Evolutionary conservation across 64 coral and sea anemone genomes (phyloP).

Genomic region (Catalaphyllia jardinei): DNA sequence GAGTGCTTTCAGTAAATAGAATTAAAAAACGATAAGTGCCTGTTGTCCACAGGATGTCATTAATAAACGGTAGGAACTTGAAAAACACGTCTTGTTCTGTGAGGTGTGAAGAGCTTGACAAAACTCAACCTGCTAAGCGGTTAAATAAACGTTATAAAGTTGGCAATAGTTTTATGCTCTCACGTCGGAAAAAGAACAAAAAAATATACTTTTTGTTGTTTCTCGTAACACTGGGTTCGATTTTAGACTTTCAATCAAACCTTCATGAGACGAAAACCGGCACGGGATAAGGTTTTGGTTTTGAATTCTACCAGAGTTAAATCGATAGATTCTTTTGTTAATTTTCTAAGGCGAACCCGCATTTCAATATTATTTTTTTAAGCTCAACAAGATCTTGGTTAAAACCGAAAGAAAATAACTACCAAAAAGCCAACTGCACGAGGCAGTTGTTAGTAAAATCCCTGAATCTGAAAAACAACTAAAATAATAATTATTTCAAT

Average conservation of each 20-base stretch:
- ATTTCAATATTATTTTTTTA: constrained; percentile 20
- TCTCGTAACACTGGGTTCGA: neutral
- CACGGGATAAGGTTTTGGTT: no score
- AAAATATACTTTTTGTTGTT: neutral
- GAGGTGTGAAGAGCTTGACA: constrained; percentile 1
- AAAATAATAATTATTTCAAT: neutral
- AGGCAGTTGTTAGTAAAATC: neutral
- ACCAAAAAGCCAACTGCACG: neutral
- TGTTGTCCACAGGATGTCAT: neutral
- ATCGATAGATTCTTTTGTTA: neutral
- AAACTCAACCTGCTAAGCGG: constrained; percentile 7
- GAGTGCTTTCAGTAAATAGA: neutral
- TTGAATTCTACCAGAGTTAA: no score
- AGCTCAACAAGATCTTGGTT: neutral
- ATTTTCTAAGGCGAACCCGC: neutral
- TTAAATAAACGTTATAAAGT: constrained; percentile 9
- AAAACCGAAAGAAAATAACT: neutral
- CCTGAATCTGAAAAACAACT: no score
- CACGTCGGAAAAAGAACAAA: neutral
- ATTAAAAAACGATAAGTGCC: constrained; percentile 7
- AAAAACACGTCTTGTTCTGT: neutral
- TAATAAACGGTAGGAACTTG: neutral
- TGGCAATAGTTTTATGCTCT: neutral
- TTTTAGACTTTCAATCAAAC: no score
- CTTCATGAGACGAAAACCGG: no score